These are phyloP conservation scores for Hydroisotoma schaefferi DNA, from an alignment of 2,888 invertebrate genomes.

Conservation along the genomic window DNA sequence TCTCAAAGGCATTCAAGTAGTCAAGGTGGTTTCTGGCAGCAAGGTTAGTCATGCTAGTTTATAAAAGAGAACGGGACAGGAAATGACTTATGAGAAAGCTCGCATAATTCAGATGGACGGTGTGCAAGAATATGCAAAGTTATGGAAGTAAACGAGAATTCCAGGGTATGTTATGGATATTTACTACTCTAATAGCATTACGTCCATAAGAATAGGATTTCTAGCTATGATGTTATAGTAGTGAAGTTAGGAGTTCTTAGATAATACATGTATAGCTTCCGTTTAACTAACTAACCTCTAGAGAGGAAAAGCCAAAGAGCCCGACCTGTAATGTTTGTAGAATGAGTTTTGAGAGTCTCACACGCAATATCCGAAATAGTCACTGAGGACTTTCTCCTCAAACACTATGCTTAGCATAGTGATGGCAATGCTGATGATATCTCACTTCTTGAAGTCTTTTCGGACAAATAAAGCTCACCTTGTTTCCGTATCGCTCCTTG, in stretches of 20 bases:
- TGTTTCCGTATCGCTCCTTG: neutral
- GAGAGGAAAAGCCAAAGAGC: too few relatives aligned
- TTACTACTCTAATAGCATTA: too few relatives aligned
- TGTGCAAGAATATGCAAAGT: slow-evolving; percentile 1
- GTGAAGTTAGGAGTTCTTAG: too few relatives aligned
- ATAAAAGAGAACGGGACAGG: slow-evolving; percentile 5
- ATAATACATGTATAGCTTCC: too few relatives aligned
- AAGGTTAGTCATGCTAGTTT: neutral
- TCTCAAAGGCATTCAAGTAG: slow-evolving; percentile 5
- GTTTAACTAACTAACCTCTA: too few relatives aligned
- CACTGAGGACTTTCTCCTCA: neutral
- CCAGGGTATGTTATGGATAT: too few relatives aligned
- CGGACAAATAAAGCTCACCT: neutral
- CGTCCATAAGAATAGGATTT: too few relatives aligned
- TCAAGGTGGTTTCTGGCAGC: neutral
- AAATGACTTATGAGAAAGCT: slow-evolving; percentile 9
- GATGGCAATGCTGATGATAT: slow-evolving; percentile 1
- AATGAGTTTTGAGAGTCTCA: slow-evolving; percentile 7
- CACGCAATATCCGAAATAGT: slow-evolving; percentile 15
- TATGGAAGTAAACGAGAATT: neutral
- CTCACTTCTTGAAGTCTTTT: neutral
- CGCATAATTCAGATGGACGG: slow-evolving; percentile 2
- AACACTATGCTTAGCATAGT: neutral
- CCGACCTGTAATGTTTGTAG: too few relatives aligned
- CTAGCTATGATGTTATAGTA: too few relatives aligned